These are phyloP conservation scores for Scaeva pyrastri DNA, from an alignment of 2,888 invertebrate genomes.

Conservation along the genomic window DNA sequence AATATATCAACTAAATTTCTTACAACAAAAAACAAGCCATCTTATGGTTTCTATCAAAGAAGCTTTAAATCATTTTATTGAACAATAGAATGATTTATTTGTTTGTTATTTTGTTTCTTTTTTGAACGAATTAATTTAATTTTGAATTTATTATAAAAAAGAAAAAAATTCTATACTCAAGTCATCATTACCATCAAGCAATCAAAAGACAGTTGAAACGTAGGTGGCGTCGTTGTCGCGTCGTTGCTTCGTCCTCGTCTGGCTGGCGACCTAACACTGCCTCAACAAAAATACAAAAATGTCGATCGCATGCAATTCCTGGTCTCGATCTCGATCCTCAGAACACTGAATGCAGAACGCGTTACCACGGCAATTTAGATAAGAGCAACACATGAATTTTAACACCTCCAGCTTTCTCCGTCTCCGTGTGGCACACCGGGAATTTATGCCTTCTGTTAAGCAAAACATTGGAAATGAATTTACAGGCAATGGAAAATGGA, in stretches of 20 bases:
- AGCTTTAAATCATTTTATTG: not conserved
- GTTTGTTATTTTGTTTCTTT: not conserved
- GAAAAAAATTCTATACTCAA: conserved; percentile 48
- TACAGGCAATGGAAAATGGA: conserved; percentile 43
- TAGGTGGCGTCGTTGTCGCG: conserved; percentile 47
- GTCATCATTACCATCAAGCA: not conserved
- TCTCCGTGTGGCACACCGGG: conserved; percentile 57
- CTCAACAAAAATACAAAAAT: conserved; percentile 26
- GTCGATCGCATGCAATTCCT: conserved; percentile 46
- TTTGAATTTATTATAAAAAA: conserved; percentile 55
- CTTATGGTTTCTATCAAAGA: too few relatives aligned
- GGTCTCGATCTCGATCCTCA: conserved; percentile 47
- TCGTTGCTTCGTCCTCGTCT: conserved; percentile 42
- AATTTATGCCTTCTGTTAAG: conserved; percentile 76
- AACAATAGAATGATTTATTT: not conserved
- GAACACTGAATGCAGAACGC: conserved; percentile 69
- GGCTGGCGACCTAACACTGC: conserved; percentile 45
- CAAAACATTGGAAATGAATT: conserved; percentile 76
- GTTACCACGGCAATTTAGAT: conserved; percentile 77
- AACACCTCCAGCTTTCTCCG: conserved; percentile 76
- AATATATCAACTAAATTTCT: too few relatives aligned
- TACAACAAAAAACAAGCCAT: too few relatives aligned
- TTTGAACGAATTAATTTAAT: conserved; percentile 11
- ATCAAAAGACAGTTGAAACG: conserved; percentile 24
- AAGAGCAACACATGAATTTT: conserved; percentile 77